phyloP scores from a whole-genome alignment of 2,888 invertebrate genomes.

The Dromius quadrimaculatus region DNA sequence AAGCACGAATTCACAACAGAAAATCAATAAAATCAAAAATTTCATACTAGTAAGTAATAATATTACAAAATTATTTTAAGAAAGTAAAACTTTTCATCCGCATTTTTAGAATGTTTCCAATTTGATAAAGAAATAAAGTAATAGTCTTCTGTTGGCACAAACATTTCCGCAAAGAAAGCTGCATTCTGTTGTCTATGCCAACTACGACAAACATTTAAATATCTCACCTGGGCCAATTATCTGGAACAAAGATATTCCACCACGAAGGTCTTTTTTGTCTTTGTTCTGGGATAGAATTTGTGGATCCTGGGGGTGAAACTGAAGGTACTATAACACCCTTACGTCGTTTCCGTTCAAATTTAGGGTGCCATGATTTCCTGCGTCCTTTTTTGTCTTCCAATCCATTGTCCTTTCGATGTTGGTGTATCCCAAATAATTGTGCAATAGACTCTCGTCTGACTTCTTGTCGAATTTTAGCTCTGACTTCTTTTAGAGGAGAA shows the following conservation, averaged over 20 bases:
- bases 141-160: slow-evolving; percentile 13
- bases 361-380: slow-evolving; percentile 67
- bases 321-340: slow-evolving; percentile 63
- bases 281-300: slow-evolving; percentile 66
- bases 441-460: slow-evolving; percentile 37
- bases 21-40: slow-evolving; percentile 24
- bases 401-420: slow-evolving; percentile 29
- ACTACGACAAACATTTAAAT: slow-evolving; percentile 13
- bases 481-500: slow-evolving; percentile 42
- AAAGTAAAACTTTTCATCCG: neutral
- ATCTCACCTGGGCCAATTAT: slow-evolving; percentile 77
- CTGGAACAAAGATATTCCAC: slow-evolving; percentile 91
- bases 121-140: neutral
- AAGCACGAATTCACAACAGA: slow-evolving; percentile 11
- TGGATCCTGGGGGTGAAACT: slow-evolving; percentile 53
- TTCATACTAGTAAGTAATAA: slow-evolving; percentile 11
- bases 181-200: slow-evolving; percentile 7
- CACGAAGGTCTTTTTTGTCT: slow-evolving; percentile 84
- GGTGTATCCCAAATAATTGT: slow-evolving; percentile 23
- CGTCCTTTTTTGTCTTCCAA: slow-evolving; percentile 56
- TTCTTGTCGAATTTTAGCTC: slow-evolving; percentile 23
- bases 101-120: neutral
- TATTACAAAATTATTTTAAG: neutral
- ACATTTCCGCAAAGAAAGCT: slow-evolving; percentile 38
- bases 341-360: slow-evolving; percentile 65